Percentiles rank a stretch among this genome's conserved stretches.
Conservation (phyloP, 2,113 vertebrate genomes). For the Gnathonemus longibarbis region DNA sequence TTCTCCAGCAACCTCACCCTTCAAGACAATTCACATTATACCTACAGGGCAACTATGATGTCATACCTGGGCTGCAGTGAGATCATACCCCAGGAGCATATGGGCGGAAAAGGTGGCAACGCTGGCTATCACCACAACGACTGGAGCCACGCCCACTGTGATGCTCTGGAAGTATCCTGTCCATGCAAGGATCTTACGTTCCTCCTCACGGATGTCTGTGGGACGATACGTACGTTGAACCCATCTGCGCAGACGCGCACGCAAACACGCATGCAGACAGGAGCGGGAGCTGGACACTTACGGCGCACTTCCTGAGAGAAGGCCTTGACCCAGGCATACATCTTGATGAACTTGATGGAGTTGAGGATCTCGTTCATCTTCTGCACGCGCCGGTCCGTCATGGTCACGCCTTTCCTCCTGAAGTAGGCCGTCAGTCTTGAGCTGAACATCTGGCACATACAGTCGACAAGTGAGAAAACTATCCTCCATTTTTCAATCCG, state of each 20-base stretch:
- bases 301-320: slow-evolving; percentile 80
- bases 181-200: slow-evolving; percentile 71
- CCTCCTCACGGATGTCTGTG: slow-evolving; percentile 77
- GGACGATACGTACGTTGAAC: background rate
- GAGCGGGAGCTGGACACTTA: slow-evolving; percentile 49
- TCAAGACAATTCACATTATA: background rate
- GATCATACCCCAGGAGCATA: slow-evolving; percentile 83
- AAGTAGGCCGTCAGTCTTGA: slow-evolving; percentile 84
- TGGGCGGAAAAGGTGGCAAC: slow-evolving; percentile 85
- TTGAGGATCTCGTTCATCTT: slow-evolving; percentile 93
- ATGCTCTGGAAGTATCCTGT: slow-evolving; percentile 90
- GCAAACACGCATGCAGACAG: background rate
- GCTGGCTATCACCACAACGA: slow-evolving; percentile 86
- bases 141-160: slow-evolving; percentile 82
- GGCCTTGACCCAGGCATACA: slow-evolving; percentile 91
- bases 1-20: background rate
- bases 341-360: slow-evolving; percentile 92
- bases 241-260: background rate
- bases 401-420: slow-evolving; percentile 74
- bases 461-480: background rate
- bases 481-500: background rate
- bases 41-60: background rate
- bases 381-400: slow-evolving; percentile 83
- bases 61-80: slow-evolving; percentile 80
- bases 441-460: slow-evolving; percentile 76